Evolutionary conservation across 1,140 invertebrate genomes (phyloP).

Genomic region (Ostrea edulis): DNA sequence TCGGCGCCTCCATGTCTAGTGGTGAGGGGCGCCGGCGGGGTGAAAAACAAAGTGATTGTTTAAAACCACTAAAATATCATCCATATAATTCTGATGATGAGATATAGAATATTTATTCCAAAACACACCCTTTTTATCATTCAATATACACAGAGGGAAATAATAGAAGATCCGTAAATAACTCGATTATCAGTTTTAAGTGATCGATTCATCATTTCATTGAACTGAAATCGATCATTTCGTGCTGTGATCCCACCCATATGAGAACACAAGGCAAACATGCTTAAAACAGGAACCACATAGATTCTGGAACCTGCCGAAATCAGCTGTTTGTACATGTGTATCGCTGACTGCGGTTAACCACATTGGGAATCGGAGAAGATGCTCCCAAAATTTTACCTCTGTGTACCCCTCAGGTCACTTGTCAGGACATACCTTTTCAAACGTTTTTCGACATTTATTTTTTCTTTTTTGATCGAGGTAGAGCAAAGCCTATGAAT

Average conservation of each 20-base stretch:
- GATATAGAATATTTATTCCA: background rate
- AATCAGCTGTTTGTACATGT: no score
- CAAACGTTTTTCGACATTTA: background rate
- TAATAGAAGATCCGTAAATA: background rate
- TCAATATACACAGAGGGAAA: background rate
- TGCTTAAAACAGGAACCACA: background rate
- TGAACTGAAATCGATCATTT: slow-evolving; percentile 13
- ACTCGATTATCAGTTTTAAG: background rate
- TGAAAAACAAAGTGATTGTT: background rate
- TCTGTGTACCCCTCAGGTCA: background rate
- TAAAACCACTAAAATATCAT: background rate
- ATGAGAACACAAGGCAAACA: background rate
- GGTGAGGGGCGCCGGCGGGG: background rate
- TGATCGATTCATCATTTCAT: background rate
- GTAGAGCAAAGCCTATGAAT: no score
- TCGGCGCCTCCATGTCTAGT: background rate
- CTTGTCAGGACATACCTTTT: background rate
- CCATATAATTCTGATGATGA: background rate
- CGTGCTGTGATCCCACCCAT: background rate
- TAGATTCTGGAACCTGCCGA: background rate
- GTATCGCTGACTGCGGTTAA: background rate
- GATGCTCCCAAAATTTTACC: background rate
- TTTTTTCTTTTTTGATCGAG: no score
- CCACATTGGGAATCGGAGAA: background rate
- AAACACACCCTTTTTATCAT: background rate